These are phyloP conservation scores for Epirrhoe tristata DNA, from an alignment of 2,888 invertebrate species.

Conservation along the genomic window DNA sequence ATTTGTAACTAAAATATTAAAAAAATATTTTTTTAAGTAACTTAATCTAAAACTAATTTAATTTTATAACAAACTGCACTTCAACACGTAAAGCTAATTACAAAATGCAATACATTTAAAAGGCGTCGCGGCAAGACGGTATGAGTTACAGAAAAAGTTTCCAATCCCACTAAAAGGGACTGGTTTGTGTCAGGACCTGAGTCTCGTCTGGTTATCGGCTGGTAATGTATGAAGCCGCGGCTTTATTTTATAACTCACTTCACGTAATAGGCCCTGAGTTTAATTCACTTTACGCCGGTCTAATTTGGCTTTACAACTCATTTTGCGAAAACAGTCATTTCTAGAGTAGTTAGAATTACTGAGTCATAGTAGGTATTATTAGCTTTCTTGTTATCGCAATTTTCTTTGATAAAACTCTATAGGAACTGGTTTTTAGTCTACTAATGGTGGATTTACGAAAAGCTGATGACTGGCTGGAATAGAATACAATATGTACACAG, in stretches of 20 bases:
- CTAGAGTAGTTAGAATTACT: not conserved
- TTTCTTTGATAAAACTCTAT: not conserved
- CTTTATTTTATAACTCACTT: constrained; percentile 85
- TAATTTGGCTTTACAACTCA: constrained; percentile 63
- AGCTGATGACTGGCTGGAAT: no score
- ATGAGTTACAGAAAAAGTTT: constrained; percentile 86
- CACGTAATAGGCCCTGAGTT: constrained; percentile 79
- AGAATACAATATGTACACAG: not conserved
- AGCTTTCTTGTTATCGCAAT: not conserved
- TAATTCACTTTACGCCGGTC: constrained; percentile 75
- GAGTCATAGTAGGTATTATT: not conserved
- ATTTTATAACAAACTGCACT: constrained; percentile 80
- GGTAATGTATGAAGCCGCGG: constrained; percentile 84
- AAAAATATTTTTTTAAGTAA: not conserved
- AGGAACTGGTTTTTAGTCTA: not conserved
- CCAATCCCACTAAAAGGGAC: constrained; percentile 86
- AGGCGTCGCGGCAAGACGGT: constrained; percentile 78
- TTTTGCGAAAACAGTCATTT: constrained; percentile 44
- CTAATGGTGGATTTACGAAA: no score
- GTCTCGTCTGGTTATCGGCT: constrained; percentile 86
- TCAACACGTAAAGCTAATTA: constrained; percentile 81
- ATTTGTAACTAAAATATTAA: not conserved
- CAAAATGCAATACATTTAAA: constrained; percentile 85
- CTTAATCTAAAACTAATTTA: constrained; percentile 47
- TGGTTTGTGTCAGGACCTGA: constrained; percentile 81